Evolutionary conservation across 2,888 invertebrate species (phyloP).

Genomic region (Dryadula phaetusa): DNA sequence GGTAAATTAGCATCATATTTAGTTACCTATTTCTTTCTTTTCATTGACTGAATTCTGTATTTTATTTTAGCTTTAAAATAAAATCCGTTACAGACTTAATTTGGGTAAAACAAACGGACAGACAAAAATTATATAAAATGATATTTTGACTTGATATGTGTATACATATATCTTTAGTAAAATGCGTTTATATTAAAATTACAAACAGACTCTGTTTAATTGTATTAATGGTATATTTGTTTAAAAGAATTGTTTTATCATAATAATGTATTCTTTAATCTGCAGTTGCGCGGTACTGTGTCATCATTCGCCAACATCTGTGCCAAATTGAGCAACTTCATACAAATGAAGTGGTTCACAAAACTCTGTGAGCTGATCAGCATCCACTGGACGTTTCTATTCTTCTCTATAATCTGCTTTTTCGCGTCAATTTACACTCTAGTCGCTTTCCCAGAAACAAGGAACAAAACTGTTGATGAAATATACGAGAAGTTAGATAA

Average conservation of each 20-base stretch:
- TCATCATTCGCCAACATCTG: slow-evolving; percentile 75
- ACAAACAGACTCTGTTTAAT: no score
- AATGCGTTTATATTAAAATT: no score
- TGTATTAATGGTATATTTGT: no score
- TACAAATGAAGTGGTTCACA: slow-evolving; percentile 78
- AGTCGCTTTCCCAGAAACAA: slow-evolving; percentile 71
- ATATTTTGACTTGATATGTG: no score
- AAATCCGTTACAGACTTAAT: no score
- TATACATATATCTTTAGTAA: no score
- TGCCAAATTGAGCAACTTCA: slow-evolving; percentile 76
- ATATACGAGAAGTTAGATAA: slow-evolving; percentile 69
- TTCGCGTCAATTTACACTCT: slow-evolving; percentile 66
- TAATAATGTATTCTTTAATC: slow-evolving; percentile 1
- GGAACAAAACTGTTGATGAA: slow-evolving; percentile 70
- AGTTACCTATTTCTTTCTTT: no score
- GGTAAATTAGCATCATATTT: no score
- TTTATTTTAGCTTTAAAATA: no score
- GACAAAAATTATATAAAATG: no score
- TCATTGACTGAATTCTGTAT: no score
- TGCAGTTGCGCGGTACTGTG: slow-evolving; percentile 75
- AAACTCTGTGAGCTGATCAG: slow-evolving; percentile 67
- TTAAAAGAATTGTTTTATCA: not conserved
- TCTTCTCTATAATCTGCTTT: slow-evolving; percentile 71
- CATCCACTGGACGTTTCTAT: slow-evolving; percentile 75
- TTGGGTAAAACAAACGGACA: no score